Percentiles rank a stretch among this genome's conserved stretches.
Evolutionary conservation across 2,888 invertebrate genomes (phyloP).

Genomic region (Drosophila atripex): DNA sequence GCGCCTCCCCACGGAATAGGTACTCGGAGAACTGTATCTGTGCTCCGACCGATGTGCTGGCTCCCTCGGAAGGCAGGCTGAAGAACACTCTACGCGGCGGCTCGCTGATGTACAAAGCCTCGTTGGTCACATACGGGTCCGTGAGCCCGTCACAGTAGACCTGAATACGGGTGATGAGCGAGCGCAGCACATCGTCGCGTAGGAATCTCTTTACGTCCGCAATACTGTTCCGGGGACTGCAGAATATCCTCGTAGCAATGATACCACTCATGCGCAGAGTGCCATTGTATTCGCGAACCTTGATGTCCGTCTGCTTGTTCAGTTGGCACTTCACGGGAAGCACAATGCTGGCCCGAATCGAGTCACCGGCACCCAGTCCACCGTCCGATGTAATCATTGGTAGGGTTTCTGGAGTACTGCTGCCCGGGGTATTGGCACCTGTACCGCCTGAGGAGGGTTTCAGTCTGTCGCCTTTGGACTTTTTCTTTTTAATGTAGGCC

Average conservation of each 20-base stretch:
- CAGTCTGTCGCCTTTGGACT: constrained; percentile 47
- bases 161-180: constrained; percentile 92
- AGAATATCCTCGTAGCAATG: constrained; percentile 87
- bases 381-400: constrained; percentile 35
- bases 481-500: constrained; percentile 86
- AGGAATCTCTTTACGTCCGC: constrained; percentile 89
- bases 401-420: constrained; percentile 32
- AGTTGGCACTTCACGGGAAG: constrained; percentile 88
- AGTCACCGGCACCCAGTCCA: constrained; percentile 24
- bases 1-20: constrained; percentile 94
- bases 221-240: constrained; percentile 90
- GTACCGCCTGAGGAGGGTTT: constrained; percentile 24
- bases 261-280: constrained; percentile 81
- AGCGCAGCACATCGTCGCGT: constrained; percentile 93
- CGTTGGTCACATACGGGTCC: constrained; percentile 76
- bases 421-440: neutral
- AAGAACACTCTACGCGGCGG: constrained; percentile 94
- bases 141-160: constrained; percentile 97
- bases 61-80: constrained; percentile 86
- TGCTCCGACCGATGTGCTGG: constrained; percentile 37
- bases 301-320: constrained; percentile 57
- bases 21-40: constrained; percentile 92
- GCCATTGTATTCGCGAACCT: constrained; percentile 78
- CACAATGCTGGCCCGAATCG: constrained; percentile 87
- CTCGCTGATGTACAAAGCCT: constrained; percentile 89